A percentile compares a stretch with the other conserved stretches of the same genome.
These are phyloP conservation scores for Cephus rjabovi DNA, from an alignment of 2,888 invertebrate species.

Conservation along the genomic window DNA sequence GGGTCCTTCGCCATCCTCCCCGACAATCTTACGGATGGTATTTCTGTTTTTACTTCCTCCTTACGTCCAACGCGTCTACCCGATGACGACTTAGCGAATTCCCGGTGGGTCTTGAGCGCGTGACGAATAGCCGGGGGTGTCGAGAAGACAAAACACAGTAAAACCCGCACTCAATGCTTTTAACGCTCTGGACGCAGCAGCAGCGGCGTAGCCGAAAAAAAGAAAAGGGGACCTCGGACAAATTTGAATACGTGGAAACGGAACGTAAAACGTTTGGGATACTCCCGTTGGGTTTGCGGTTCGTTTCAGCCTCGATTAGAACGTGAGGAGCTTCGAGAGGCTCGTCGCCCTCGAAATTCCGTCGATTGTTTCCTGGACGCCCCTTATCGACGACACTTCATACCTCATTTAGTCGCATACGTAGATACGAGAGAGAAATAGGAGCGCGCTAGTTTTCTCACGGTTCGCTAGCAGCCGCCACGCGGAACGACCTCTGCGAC, in stretches of 20 bases:
- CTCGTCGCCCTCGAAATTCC: too few species aligned
- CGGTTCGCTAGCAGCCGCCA: too few species aligned
- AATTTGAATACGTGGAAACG: not conserved
- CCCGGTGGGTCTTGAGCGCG: not conserved
- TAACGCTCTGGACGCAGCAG: not conserved
- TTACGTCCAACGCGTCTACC: not conserved
- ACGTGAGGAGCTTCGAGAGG: not conserved
- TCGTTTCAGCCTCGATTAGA: not conserved
- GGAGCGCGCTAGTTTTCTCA: too few species aligned
- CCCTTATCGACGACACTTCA: not conserved
- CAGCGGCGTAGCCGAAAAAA: not conserved
- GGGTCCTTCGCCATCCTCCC: not conserved
- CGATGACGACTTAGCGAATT: not conserved
- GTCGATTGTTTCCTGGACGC: not conserved
- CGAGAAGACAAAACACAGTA: not conserved
- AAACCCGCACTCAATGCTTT: not conserved
- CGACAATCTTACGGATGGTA: not conserved
- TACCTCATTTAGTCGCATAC: not conserved
- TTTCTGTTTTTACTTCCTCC: not conserved
- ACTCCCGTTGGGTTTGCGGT: not conserved
- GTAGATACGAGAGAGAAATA: too few species aligned
- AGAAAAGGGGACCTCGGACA: not conserved
- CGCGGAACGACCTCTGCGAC: too few species aligned
- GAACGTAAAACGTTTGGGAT: not conserved
- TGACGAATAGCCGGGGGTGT: conserved; percentile 1